phyloP scores from a whole-genome alignment of 2,113 vertebrate species.

The Zonotrichia leucophrys region DNA sequence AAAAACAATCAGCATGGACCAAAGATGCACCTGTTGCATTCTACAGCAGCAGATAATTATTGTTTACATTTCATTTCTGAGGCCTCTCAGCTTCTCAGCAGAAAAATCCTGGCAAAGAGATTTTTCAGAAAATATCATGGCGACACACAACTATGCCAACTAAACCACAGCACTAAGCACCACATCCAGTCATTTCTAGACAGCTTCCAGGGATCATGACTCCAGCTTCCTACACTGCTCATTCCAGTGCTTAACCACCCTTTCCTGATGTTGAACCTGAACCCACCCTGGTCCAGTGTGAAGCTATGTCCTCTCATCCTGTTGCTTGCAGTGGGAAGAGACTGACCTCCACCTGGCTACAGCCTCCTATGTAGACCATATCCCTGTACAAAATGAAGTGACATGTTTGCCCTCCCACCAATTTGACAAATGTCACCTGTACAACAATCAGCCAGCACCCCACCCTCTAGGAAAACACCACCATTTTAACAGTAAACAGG shows the following conservation, averaged over 20 bases:
- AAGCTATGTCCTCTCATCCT: not conserved
- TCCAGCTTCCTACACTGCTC: not conserved
- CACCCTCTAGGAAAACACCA: not conserved
- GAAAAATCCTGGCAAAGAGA: too few relatives aligned
- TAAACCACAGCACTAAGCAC: not conserved
- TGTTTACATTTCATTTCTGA: too few relatives aligned
- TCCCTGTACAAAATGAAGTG: not conserved
- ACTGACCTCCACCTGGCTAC: rapidly evolving
- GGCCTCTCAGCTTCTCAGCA: too few relatives aligned
- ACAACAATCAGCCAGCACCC: not conserved
- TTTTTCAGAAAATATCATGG: too few relatives aligned
- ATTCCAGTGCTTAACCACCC: not conserved
- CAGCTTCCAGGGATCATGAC: not conserved
- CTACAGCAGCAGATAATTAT: too few relatives aligned
- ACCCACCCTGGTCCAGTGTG: not conserved
- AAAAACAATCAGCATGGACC: too few relatives aligned
- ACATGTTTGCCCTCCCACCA: not conserved
- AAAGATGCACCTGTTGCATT: too few relatives aligned
- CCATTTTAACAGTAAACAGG: not conserved
- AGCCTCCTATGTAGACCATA: not conserved
- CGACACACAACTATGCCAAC: not conserved
- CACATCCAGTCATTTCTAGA: not conserved
- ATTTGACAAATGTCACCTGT: not conserved
- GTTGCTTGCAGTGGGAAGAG: not conserved
- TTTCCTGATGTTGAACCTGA: not conserved